Base-by-base conservation (phyloP, 2,888 invertebrate genomes). In the Drosophila anomelani region DNA sequence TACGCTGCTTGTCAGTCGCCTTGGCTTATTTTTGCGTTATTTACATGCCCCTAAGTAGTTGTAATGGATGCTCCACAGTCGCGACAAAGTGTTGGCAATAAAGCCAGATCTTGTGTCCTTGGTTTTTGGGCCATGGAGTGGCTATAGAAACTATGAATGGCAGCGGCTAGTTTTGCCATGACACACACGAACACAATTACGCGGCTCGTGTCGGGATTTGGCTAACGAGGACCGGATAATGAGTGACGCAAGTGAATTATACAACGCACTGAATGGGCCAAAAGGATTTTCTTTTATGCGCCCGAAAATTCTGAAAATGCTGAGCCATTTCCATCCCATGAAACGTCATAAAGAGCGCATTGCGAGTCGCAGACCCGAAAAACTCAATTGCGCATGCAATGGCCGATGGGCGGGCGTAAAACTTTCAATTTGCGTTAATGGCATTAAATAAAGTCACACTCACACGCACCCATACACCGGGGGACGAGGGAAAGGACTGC, bases 361-460 rank as follows among this genome's bases (percentile, higher is more conserved):
- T 61, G 36, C 54, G 71, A 54, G n/a, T 34, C 70, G 54, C 26
- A 46, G 58, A 75, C 54, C 58, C 67, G 67, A 46, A 46, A 84
- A 84, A 84, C 76, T 84, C 89, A 85, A 85, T 85, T 86, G 89
- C 74, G 80, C 85, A 80, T 88, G 87, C 89, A 85, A 85, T 60
- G 87, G 89, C 76, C 82, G 75, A 20, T 53, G 44, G 62, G 51
- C 26, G 71, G 75, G 80, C 78, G 82, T 79, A 84, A 79, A 83
- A 83, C 84, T 87, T 86, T 86, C 85, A 89, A 86, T 86, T 86
- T 86, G 82, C 76, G 85, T 89, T 86, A 85, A 85, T 85, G 89
- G 80, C 78, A 81, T 88, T 77, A 88, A 84, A 80, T 81, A 87
- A 86, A 85, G 81, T 82, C 79, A 84, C 78, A 69, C 69, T 15